Conservation (phyloP, 2,113 vertebrate species). For the Brachyhypopomus gauderio region DNA sequence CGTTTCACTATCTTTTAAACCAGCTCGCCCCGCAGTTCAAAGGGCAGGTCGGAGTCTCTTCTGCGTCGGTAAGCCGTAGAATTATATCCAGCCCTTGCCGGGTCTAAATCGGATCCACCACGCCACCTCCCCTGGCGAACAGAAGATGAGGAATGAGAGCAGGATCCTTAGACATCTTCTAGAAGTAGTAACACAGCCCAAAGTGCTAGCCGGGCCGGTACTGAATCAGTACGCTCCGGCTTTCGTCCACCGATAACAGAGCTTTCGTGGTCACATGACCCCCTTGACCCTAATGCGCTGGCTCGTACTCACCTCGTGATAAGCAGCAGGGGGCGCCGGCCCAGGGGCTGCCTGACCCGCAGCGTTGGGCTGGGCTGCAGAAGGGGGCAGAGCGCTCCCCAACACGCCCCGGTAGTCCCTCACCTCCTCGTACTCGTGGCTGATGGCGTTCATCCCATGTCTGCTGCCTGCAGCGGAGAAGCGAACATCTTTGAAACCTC, state of each 20-base stretch:
- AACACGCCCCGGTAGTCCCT: conserved; percentile 61
- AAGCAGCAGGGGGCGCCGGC: not conserved
- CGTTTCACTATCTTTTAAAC: conserved; percentile 65
- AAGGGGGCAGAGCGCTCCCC: conserved; percentile 39
- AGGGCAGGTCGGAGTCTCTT: conserved; percentile 70
- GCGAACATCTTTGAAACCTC: not conserved
- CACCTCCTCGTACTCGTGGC: conserved; percentile 69
- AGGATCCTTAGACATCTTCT: not conserved
- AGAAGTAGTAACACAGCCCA: not conserved
- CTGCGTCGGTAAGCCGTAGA: conserved; percentile 51
- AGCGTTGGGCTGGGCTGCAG: conserved; percentile 37
- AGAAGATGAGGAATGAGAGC: conserved; percentile 21
- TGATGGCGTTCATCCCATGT: conserved; percentile 46
- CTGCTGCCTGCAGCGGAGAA: conserved; percentile 49
- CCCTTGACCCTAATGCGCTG: not conserved
- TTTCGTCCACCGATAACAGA: not conserved
- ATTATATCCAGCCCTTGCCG: conserved; percentile 57
- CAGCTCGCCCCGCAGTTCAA: conserved; percentile 80
- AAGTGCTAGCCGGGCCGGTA: not conserved
- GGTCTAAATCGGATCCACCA: conserved; percentile 43
- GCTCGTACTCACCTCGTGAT: conserved; percentile 56
- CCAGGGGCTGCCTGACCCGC: conserved; percentile 52
- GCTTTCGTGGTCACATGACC: not conserved
- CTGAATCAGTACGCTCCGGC: not conserved
- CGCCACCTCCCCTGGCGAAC: conserved; percentile 51